Base-by-base conservation (phyloP, 2,888 invertebrate genomes). In the Campoplex capitator region DNA sequence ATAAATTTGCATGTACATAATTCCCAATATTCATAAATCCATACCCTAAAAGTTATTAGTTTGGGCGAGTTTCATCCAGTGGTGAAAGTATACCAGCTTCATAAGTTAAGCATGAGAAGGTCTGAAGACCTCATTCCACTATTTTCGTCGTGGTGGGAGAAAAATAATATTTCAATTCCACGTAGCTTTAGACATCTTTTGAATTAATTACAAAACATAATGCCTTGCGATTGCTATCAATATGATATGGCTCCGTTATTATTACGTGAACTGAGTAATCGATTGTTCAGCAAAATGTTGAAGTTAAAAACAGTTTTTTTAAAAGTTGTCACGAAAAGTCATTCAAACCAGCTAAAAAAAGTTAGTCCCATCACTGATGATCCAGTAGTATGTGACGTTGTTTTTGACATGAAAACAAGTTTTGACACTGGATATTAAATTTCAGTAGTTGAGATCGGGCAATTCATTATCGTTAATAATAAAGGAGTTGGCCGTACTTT, bases 361-460 rank as follows among this genome's bases (percentile, higher is more conserved):
- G 11, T 11, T 13, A 45, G 45, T 23, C 58, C 11, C 3, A 9
- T 62, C 16, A 2, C 32, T 62, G 2, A 32, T 16, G 28, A 28
- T 8, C 4, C 28, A 32, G 16, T 32, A 32, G 28, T 28, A 45
- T 56, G 23, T 18, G 23, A 23, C 56, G 23, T 23, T 56, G 23
- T 23, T 23, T 23, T 23, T 23, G 23, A 23, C 23, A 23, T 23
- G 23, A 23, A 23, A 23, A 23, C 23, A 23, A 23, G 23, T 23
- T 67, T 77, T 38, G 62, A 38, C 58, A 45, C 32, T 32, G 51
- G 67, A 77, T 54, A 67, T 67, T 54, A 67, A 35, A 54, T 51
- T 42, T 35, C n/a, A 23, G 35, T 77, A 76, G 48, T 48, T 48
- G 48, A 76, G 65, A 76, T 76, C 58, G 28, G 45, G 62, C 32